A percentile compares a stretch with the other conserved stretches of the same genome.
Conservation (phyloP, 2,113 vertebrate species). For the Tetraodon nigroviridis region DNA sequence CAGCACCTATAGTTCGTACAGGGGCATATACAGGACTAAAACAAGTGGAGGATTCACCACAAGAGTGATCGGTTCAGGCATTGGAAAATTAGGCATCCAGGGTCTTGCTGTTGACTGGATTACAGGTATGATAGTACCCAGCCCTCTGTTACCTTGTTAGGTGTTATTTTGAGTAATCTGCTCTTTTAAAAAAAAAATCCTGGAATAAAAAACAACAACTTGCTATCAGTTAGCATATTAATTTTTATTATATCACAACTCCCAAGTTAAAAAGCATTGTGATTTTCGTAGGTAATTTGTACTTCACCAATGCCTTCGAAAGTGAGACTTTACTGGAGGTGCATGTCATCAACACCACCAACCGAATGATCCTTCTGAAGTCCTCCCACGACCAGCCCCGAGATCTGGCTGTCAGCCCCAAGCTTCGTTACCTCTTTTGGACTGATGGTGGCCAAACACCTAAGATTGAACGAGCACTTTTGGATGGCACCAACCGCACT, state of each 20-base stretch:
- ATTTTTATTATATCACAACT: too few relatives aligned
- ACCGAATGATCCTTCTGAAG: constrained; percentile 85
- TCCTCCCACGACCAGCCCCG: constrained; percentile 79
- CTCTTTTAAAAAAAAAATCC: too few relatives aligned
- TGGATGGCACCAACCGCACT: constrained; percentile 89
- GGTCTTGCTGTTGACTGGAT: constrained; percentile 74
- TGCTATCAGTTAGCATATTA: too few relatives aligned
- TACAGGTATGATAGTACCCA: constrained; percentile 51
- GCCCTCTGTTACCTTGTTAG: background rate
- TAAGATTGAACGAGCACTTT: constrained; percentile 86
- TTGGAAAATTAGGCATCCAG: constrained; percentile 64
- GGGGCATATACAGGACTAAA: constrained; percentile 60
- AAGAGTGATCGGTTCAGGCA: constrained; percentile 48
- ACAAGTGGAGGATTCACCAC: constrained; percentile 62
- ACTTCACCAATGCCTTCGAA: constrained; percentile 87
- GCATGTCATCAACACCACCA: constrained; percentile 83
- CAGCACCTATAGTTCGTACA: constrained; percentile 47
- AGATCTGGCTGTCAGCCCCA: constrained; percentile 87
- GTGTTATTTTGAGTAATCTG: too few relatives aligned
- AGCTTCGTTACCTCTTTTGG: constrained; percentile 88
- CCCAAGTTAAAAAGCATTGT: too few relatives aligned
- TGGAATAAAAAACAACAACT: too few relatives aligned
- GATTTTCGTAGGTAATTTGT: constrained; percentile 81
- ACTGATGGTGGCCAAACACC: constrained; percentile 87
- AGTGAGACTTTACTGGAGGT: constrained; percentile 86